phyloP scores from a whole-genome alignment of 2,113 vertebrate species.

The Megatriorchis doriae region DNA sequence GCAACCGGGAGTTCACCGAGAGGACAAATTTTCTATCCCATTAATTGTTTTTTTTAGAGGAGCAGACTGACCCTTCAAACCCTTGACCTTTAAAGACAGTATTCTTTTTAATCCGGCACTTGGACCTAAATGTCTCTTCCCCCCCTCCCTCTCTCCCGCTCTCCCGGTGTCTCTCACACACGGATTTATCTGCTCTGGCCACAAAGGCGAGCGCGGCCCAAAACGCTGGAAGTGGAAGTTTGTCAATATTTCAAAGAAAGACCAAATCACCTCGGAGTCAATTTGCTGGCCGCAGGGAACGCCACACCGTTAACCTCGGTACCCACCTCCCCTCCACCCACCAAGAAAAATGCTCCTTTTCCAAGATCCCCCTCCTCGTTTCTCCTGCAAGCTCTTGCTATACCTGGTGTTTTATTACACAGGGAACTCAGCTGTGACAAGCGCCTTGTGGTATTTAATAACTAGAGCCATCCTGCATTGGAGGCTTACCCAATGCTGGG shows the following conservation, averaged over 20 bases:
- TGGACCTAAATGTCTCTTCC: conserved; percentile 44
- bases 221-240: conserved; percentile 58
- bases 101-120: conserved; percentile 74
- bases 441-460: conserved; percentile 67
- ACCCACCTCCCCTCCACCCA: conserved; percentile 42
- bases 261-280: conserved; percentile 65
- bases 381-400: conserved; percentile 55
- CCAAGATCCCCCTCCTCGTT: conserved; percentile 25
- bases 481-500: conserved; percentile 19
- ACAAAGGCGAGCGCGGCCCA: conserved; percentile 37
- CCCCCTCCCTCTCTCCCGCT: not conserved
- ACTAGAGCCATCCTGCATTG: conserved; percentile 38
- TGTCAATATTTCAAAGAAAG: conserved; percentile 73
- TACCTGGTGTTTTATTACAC: conserved; percentile 73
- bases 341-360: conserved; percentile 60
- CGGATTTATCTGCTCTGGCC: conserved; percentile 46
- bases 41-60: conserved; percentile 86
- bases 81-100: conserved; percentile 84
- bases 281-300: conserved; percentile 67
- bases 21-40: conserved; percentile 93
- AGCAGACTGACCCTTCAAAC: conserved; percentile 90
- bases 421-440: conserved; percentile 70
- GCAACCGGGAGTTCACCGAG: conserved; percentile 89
- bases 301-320: conserved; percentile 51
- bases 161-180: conserved; percentile 39